Percentiles rank a stretch among this genome's conserved stretches.
phyloP scores from a whole-genome alignment of 2,888 invertebrate species.

The Incurvaria masculella region DNA sequence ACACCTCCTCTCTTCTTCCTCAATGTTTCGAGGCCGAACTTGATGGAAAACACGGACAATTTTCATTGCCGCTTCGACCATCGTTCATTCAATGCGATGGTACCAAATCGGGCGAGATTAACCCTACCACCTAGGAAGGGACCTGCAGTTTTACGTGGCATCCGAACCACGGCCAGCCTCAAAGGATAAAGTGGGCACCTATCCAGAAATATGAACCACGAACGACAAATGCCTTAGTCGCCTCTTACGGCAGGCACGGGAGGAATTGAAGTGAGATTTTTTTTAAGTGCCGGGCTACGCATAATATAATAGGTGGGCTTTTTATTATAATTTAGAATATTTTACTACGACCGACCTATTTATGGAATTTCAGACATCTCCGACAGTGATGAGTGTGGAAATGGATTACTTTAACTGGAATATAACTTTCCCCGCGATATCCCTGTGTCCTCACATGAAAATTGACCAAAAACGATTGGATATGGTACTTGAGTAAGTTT shows the following conservation, averaged over 20 bases:
- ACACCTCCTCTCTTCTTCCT: constrained; percentile 24
- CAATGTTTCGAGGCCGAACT: too few species aligned
- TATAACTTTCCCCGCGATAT: constrained; percentile 63
- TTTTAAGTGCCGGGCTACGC: background rate
- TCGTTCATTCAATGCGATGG: too few species aligned
- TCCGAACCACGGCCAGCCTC: too few species aligned
- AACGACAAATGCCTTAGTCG: too few species aligned
- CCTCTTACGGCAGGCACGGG: too few species aligned
- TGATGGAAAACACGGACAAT: too few species aligned
- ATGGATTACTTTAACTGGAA: constrained; percentile 69
- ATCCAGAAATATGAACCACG: background rate
- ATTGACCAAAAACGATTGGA: constrained; percentile 37
- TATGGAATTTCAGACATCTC: constrained; percentile 47
- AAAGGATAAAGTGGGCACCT: too few species aligned
- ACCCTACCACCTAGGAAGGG: too few species aligned
- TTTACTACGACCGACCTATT: constrained; percentile 1
- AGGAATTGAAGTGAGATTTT: background rate
- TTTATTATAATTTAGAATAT: background rate
- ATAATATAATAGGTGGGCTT: background rate
- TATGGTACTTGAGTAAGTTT: constrained; percentile 28
- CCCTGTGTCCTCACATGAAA: constrained; percentile 62
- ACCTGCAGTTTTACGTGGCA: too few species aligned
- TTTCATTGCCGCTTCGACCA: too few species aligned
- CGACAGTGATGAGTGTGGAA: constrained; percentile 69
- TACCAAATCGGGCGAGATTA: too few species aligned